Evolutionary conservation across 1,140 invertebrate genomes (phyloP), one percentile per base, ranked within the genome.

Genomic region (Gonatopus flavifemur): DNA sequence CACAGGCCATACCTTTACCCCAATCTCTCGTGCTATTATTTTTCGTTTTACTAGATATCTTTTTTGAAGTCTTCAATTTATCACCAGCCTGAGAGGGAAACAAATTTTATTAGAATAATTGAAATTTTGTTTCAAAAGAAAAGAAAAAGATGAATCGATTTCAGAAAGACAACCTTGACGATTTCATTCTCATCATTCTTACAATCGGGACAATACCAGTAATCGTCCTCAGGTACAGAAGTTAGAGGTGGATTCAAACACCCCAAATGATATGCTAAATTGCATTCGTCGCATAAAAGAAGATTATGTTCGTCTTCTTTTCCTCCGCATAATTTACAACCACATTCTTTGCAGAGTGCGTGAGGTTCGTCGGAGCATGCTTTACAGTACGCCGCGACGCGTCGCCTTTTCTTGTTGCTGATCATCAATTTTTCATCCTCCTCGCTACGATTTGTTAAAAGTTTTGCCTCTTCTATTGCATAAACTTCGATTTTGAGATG

Each of bases 1-100:
- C 88, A 74, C 89, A 92, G 1, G 90, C 89, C 87, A 93, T 92
- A 24, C 91, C 92, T 70, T 86, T 84, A n/a, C 90, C 91, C 91
- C 91, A 94, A 67, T 93, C 89, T 51, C 84, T 72, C 9, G 64
- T 80, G n/a, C 28, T 36, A 57, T 67, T 50, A 64, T 33, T 56
- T 12, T 53, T 58, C 22, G 64, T 73, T 3, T 71, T 69, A 75
- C 62, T 84, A 2, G 80, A 71, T 67, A 87, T 90, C 58, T 88
- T 89, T 49, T 83, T 87, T 24, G 82, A 86, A 16, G 75, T 70
- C 67, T 86, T 88, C 20, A 88, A 55, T 69, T 84, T 86, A 53
- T 88, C 88, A 2, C 90, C 89, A 6, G 86, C 87, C 61, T 72
- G 28, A n/a, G n/a, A n/a, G n/a, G n/a, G n/a, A 21, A 55, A 49